Percentiles rank a stretch among this genome's conserved stretches.
These are phyloP conservation scores for Buathra laborator DNA, from an alignment of 2,888 invertebrate species.

Conservation along the genomic window DNA sequence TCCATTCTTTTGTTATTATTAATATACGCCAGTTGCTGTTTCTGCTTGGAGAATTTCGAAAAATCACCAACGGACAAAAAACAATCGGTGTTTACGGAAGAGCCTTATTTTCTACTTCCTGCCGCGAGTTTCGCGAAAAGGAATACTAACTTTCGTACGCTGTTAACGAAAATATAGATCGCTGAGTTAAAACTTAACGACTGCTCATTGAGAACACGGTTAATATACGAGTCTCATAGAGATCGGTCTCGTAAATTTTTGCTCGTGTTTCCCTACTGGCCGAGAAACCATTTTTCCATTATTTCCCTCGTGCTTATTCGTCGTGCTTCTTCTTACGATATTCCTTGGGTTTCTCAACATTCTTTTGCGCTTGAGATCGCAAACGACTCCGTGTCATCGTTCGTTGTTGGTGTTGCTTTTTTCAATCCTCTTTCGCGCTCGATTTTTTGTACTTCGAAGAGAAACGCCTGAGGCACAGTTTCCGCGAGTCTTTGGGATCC, in stretches of 20 bases:
- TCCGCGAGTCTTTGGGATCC: slow-evolving; percentile 20
- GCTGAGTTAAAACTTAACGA: background rate
- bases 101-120: background rate
- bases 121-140: background rate
- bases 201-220: slow-evolving; percentile 38
- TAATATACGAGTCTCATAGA: slow-evolving; percentile 14
- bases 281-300: slow-evolving; percentile 45
- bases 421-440: slow-evolving; percentile 15
- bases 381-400: slow-evolving; percentile 43
- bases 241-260: slow-evolving; percentile 53
- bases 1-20: background rate
- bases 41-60: background rate
- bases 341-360: slow-evolving; percentile 12
- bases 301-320: slow-evolving; percentile 47
- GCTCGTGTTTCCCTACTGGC: slow-evolving; percentile 40
- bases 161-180: background rate
- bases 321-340: slow-evolving; percentile 53
- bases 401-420: background rate
- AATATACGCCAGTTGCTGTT: background rate
- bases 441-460: slow-evolving; percentile 67
- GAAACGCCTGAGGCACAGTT: slow-evolving; percentile 47
- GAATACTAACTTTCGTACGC: background rate
- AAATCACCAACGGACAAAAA: background rate
- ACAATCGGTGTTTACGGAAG: background rate
- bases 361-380: slow-evolving; percentile 52